These are phyloP conservation scores for Nemotelus pantherinus DNA, from an alignment of 2,888 invertebrate genomes.

Conservation along the genomic window DNA sequence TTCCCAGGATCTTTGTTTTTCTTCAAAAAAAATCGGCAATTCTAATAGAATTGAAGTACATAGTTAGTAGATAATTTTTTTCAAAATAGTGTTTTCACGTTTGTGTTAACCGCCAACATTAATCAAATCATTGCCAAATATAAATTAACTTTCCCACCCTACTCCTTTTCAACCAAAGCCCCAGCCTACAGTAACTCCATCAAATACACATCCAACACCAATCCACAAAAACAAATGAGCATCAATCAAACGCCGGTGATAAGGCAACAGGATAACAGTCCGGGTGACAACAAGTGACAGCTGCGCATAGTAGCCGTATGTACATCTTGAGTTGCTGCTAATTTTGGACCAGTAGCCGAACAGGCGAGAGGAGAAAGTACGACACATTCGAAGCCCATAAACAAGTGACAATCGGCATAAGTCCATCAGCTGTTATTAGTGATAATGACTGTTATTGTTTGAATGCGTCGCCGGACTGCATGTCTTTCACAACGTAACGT, in stretches of 20 bases:
- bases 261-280: constrained; percentile 10
- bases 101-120: too few relatives aligned
- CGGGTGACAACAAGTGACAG: neutral
- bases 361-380: neutral
- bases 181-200: too few relatives aligned
- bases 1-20: too few relatives aligned
- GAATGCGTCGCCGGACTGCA: neutral
- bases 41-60: too few relatives aligned
- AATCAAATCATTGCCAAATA: too few relatives aligned
- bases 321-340: neutral
- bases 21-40: too few relatives aligned
- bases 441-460: neutral
- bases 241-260: neutral
- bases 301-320: neutral
- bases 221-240: too few relatives aligned
- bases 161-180: too few relatives aligned
- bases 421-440: neutral
- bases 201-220: too few relatives aligned
- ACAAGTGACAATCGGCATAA: neutral
- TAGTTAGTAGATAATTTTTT: too few relatives aligned
- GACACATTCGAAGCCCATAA: neutral
- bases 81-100: too few relatives aligned
- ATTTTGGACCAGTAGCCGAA: neutral
- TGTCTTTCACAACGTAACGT: neutral
- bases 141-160: too few relatives aligned